Base-by-base conservation (phyloP, 23 tunicate genomes). In the Ascidia mentula region DNA sequence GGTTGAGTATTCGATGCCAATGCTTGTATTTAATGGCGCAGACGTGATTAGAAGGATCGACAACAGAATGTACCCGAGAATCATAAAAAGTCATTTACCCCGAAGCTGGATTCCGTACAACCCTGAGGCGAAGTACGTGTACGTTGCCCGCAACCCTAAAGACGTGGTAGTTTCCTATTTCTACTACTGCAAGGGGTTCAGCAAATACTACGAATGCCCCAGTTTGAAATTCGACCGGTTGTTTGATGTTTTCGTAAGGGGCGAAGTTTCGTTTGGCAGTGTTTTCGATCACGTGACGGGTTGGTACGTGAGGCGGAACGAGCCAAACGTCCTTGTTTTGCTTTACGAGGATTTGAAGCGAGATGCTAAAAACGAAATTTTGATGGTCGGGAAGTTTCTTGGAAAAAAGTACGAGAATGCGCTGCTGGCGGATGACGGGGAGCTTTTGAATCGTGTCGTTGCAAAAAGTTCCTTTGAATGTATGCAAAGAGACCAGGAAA, bases 11-110 rank as follows among this genome's bases (percentile, higher is more conserved):
- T 31, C 37, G 37, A 87, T 81, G 35, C 86, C 91, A 6, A 83
- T 81, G 86, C 80, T 87, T 33, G 91, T 81, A 72, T 87, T 87
- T 40, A 81, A 87, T 26, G 91, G 81, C 8, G 75, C 46, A 13
- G 78, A 71, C 1, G 79, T 24, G 0, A 28, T 12, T 0, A 13
- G 13, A 20, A 30, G 15, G 17, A 39, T 69, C 35, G 69, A 69
- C 46, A 37, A 46, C 71, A 45, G 5, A 26, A 36, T 26, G n/a
- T 77, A 35, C 40, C 76, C 84, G 6, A 32, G 84, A 15, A 80
- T 80, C 60, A 65, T 80, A 9, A 80, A 80, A 78, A 46, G 61
- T 60, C 88, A 77, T 40, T 60, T 78, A 7, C 88, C 82, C 9
- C 79, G 78, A n/a, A 60, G 39, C n/a, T 77, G 82, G 88, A 6